These are phyloP conservation scores for Brachylomia viminalis DNA, from an alignment of 2,888 invertebrate species.

Conservation along the genomic window DNA sequence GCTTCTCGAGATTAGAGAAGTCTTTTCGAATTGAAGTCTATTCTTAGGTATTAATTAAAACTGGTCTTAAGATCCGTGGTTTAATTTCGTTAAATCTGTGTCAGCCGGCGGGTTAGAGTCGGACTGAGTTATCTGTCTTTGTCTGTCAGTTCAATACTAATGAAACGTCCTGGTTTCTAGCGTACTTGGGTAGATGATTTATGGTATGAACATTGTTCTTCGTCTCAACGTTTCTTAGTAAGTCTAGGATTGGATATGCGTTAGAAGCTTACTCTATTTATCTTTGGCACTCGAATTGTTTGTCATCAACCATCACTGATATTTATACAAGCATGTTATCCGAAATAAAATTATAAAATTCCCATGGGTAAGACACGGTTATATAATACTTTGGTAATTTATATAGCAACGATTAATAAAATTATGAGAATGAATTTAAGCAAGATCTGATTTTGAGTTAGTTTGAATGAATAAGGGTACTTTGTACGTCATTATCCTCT, in stretches of 20 bases:
- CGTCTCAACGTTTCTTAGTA: not conserved
- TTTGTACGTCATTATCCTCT: not conserved
- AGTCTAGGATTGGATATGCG: constrained; percentile 1
- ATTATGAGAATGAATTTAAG: not conserved
- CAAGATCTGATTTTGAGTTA: not conserved
- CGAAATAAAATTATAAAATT: not conserved
- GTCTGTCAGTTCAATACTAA: constrained; percentile 54
- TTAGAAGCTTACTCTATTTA: not conserved
- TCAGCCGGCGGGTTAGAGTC: constrained; percentile 46
- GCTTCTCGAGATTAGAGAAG: constrained; percentile 31
- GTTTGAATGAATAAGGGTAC: not conserved
- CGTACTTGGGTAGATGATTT: constrained; percentile 34
- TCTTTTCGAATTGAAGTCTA: constrained; percentile 39
- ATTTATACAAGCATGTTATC: no score
- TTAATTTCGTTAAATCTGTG: constrained; percentile 58
- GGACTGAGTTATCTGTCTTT: constrained; percentile 50
- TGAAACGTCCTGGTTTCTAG: constrained; percentile 49
- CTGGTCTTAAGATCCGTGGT: constrained; percentile 38
- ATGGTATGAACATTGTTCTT: constrained; percentile 24
- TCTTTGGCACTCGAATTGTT: not conserved
- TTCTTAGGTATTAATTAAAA: constrained; percentile 58
- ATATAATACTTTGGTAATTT: not conserved
- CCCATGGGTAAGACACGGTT: not conserved
- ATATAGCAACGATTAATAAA: not conserved
- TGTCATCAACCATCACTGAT: not conserved